phyloP scores from a whole-genome alignment of 2,888 invertebrate species.

The Agrotis exclamationis region DNA sequence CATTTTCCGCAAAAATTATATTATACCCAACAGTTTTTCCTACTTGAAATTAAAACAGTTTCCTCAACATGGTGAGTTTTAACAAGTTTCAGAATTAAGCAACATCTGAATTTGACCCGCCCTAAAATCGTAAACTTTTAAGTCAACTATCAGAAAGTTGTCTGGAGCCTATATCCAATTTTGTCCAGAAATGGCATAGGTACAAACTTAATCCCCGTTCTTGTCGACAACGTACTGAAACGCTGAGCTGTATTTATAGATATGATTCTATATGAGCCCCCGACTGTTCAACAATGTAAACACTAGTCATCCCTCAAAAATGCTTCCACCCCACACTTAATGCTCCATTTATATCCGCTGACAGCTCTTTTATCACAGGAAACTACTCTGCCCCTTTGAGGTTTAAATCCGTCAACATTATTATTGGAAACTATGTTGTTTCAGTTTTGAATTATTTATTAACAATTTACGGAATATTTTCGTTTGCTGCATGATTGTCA shows the following conservation, averaged over 20 bases:
- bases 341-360: conserved; percentile 51
- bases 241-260: conserved; percentile 43
- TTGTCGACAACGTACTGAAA: conserved; percentile 15
- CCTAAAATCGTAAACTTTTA: not conserved
- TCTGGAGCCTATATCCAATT: conserved; percentile 11
- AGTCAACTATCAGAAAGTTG: conserved; percentile 5
- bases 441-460: conserved; percentile 21
- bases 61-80: not conserved
- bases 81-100: not conserved
- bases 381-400: conserved; percentile 37
- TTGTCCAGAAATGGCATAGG: conserved; percentile 2
- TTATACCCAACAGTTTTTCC: not conserved
- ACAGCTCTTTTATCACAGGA: conserved; percentile 54
- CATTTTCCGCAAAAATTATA: not conserved
- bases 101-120: not conserved
- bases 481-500: conserved; percentile 29
- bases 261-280: conserved; percentile 20
- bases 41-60: not conserved
- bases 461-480: conserved; percentile 22
- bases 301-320: conserved; percentile 54
- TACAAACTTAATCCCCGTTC: conserved; percentile 8
- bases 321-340: conserved; percentile 59
- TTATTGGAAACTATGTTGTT: conserved; percentile 50
- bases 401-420: conserved; percentile 43
- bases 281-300: conserved; percentile 47